phyloP scores from a whole-genome alignment of 1,140 invertebrate genomes.

The Diploscapter pachys region DNA sequence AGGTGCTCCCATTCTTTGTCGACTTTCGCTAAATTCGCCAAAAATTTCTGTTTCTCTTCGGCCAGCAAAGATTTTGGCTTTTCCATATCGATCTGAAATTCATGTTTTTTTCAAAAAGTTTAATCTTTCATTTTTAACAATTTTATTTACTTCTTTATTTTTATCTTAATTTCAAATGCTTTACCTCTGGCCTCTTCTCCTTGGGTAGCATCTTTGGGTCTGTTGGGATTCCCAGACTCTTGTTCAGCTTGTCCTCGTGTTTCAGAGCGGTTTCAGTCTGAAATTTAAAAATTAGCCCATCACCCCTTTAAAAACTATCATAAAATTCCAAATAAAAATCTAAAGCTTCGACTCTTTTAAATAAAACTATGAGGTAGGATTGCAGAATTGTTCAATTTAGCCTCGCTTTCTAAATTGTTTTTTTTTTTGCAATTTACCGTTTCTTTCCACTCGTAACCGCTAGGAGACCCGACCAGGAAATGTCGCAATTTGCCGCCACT shows the following conservation, averaged over 20 bases:
- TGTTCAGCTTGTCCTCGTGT: slow-evolving; percentile 43
- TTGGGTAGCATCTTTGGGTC: slow-evolving; percentile 53
- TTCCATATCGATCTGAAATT: too few species aligned
- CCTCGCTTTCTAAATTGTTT: neutral
- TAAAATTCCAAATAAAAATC: neutral
- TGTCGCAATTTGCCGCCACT: slow-evolving; percentile 51
- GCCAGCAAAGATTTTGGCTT: too few species aligned
- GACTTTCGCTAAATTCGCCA: too few species aligned
- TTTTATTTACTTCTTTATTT: neutral
- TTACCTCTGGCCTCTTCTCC: slow-evolving; percentile 14
- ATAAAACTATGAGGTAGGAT: neutral
- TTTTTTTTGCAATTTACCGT: slow-evolving; percentile 30
- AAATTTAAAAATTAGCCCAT: slow-evolving; percentile 13
- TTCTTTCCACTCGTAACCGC: slow-evolving; percentile 55
- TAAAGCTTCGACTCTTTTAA: neutral
- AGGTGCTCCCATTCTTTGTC: too few species aligned
- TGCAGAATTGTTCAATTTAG: neutral
- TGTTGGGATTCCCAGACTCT: slow-evolving; percentile 38
- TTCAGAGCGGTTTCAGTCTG: slow-evolving; percentile 54
- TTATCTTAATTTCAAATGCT: neutral
- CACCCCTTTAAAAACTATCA: slow-evolving; percentile 11
- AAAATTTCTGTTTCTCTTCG: too few species aligned
- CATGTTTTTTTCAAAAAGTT: too few species aligned
- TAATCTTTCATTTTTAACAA: too few species aligned
- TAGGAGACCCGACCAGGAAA: slow-evolving; percentile 56